Evolutionary conservation across 2,797 vertebrate species (phyloP).

Genomic region (Rhadinocentrus ornatus): DNA sequence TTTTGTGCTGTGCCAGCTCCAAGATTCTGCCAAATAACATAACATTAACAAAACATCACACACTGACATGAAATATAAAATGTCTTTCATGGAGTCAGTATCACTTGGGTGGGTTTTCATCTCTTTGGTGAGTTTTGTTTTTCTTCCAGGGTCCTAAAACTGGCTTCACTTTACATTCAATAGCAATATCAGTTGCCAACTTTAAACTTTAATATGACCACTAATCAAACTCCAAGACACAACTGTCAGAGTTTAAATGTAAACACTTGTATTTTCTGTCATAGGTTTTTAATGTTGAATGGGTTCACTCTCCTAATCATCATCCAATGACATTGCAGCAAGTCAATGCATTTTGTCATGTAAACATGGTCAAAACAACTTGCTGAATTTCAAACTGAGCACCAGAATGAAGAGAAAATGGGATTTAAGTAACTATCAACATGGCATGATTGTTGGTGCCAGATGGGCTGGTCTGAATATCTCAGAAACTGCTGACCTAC

Average conservation of each 20-base stretch:
- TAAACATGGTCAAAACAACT: no score
- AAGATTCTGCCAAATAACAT: conserved; percentile 65
- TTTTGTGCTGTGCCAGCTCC: conserved; percentile 77
- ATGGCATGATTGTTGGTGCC: no score
- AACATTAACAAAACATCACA: conserved; percentile 17
- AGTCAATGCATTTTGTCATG: no score
- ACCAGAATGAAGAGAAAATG: no score
- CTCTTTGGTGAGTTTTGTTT: conserved; percentile 8
- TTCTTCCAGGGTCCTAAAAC: conserved; percentile 4
- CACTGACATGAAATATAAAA: conserved; percentile 25
- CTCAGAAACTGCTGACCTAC: not conserved
- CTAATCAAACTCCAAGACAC: conserved; percentile 23
- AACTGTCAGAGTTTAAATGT: not conserved
- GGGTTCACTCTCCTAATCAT: no score
- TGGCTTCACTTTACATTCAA: not conserved
- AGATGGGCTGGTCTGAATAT: no score
- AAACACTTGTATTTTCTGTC: conserved; percentile 2
- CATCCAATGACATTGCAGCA: no score
- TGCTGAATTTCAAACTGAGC: no score
- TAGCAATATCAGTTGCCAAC: not conserved
- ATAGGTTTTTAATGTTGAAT: no score
- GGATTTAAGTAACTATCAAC: no score
- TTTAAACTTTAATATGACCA: conserved; percentile 1
- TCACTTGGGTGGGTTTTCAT: conserved; percentile 21
- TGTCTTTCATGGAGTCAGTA: conserved; percentile 1